These are phyloP conservation scores for Pseudomyrmex cubaensis DNA, from an alignment of 1,140 invertebrate genomes.

Conservation along the genomic window DNA sequence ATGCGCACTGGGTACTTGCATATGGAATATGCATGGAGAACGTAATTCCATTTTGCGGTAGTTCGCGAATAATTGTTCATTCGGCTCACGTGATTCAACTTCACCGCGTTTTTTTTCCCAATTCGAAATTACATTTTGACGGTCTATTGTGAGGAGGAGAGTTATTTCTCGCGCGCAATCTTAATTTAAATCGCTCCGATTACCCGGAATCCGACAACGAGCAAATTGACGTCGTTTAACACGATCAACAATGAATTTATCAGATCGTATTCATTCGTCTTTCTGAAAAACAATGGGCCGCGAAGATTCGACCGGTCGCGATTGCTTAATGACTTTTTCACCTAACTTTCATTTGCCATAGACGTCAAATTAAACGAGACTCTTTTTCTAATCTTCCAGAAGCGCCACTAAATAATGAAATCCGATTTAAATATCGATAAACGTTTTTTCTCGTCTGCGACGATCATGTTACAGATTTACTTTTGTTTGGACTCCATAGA, in stretches of 20 bases:
- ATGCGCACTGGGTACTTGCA: slow-evolving; percentile 16
- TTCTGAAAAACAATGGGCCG: slow-evolving; percentile 18
- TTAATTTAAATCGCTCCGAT: slow-evolving; percentile 47
- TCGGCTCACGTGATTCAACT: not conserved
- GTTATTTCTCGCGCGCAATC: slow-evolving; percentile 8
- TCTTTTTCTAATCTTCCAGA: not conserved
- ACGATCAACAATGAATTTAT: slow-evolving; percentile 50
- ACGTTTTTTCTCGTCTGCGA: not conserved
- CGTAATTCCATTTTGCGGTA: slow-evolving; percentile 21
- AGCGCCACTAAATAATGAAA: slow-evolving; percentile 3
- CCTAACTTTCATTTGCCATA: slow-evolving; percentile 18
- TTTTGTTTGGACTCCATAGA: not conserved
- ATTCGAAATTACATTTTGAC: slow-evolving; percentile 18
- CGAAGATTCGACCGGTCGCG: not conserved
- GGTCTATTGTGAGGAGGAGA: not conserved
- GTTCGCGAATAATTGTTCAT: slow-evolving; percentile 40
- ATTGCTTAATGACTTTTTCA: slow-evolving; percentile 44
- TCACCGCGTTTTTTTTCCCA: not conserved
- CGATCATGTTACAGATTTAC: not conserved
- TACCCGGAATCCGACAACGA: slow-evolving; percentile 4
- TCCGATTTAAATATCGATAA: not conserved
- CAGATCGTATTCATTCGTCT: slow-evolving; percentile 29
- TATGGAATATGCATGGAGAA: slow-evolving; percentile 13
- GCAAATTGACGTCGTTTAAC: slow-evolving; percentile 50
- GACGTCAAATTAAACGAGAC: slow-evolving; percentile 23